phyloP scores from a whole-genome alignment of 2,113 vertebrate genomes.

The Antechinus stuartii region DNA sequence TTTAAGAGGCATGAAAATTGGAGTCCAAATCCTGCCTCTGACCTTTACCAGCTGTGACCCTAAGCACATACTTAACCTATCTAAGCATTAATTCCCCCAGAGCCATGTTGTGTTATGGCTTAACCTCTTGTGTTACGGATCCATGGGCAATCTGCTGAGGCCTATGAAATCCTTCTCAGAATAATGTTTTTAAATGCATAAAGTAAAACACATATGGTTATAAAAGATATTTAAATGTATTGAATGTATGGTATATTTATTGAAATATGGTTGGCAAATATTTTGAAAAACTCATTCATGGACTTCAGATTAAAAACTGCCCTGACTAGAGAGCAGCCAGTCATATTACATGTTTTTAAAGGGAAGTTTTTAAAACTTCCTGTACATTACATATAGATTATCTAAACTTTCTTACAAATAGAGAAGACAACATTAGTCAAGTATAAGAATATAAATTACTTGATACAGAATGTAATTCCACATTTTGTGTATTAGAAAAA shows the following conservation, averaged over 20 bases:
- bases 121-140: neutral
- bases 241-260: neutral
- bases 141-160: neutral
- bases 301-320: neutral
- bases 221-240: neutral
- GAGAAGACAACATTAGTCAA: neutral
- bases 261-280: neutral
- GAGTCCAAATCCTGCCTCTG: neutral
- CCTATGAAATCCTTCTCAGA: neutral
- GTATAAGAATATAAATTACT: neutral
- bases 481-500: neutral
- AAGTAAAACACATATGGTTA: neutral
- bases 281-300: neutral
- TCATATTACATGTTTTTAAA: neutral
- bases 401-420: neutral
- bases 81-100: neutral
- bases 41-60: neutral
- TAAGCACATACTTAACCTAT: neutral
- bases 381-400: neutral
- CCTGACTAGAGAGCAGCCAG: neutral
- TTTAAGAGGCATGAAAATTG: neutral
- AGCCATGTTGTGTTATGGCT: neutral
- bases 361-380: neutral
- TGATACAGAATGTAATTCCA: neutral
- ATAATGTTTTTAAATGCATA: neutral